These are phyloP conservation scores for Chelmon rostratus DNA, from an alignment of 2,797 vertebrate species.

Conservation along the genomic window DNA sequence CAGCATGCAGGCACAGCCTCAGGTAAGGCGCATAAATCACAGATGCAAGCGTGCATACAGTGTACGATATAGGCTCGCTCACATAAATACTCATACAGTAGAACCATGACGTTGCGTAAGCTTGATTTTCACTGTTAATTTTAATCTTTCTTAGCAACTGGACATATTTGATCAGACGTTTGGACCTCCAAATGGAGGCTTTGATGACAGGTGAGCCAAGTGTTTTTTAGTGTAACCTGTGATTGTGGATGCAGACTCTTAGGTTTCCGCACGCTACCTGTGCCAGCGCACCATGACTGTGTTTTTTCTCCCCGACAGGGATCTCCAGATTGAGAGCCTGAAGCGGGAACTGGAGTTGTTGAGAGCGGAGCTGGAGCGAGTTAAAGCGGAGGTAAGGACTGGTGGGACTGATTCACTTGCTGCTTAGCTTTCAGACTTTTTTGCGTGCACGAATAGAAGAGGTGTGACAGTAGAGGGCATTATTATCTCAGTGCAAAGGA, in stretches of 20 bases:
- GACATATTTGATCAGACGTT: constrained; percentile 96
- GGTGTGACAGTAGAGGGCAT: constrained; percentile 10
- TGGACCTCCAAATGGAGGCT: constrained; percentile 92
- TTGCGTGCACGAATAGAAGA: background rate
- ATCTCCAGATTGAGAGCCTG: constrained; percentile 92
- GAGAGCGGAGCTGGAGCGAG: constrained; percentile 91
- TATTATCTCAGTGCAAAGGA: constrained; percentile 57
- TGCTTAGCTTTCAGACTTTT: constrained; percentile 2
- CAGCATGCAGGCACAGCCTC: constrained; percentile 78
- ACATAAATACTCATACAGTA: background rate
- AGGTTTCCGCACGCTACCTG: background rate
- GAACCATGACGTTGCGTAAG: background rate
- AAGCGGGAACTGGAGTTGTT: constrained; percentile 91
- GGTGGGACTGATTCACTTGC: background rate
- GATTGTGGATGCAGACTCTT: background rate
- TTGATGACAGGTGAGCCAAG: constrained; percentile 89
- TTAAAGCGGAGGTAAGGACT: constrained; percentile 91
- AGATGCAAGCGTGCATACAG: background rate
- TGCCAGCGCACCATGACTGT: constrained; percentile 10
- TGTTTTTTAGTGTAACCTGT: constrained; percentile 3
- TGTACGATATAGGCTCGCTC: too few species aligned
- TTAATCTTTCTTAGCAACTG: constrained; percentile 65
- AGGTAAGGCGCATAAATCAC: constrained; percentile 60
- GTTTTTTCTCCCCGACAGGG: constrained; percentile 81
- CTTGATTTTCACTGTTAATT: background rate